These are phyloP conservation scores for Agrochola litura DNA, from an alignment of 2,888 invertebrate genomes.

Conservation along the genomic window DNA sequence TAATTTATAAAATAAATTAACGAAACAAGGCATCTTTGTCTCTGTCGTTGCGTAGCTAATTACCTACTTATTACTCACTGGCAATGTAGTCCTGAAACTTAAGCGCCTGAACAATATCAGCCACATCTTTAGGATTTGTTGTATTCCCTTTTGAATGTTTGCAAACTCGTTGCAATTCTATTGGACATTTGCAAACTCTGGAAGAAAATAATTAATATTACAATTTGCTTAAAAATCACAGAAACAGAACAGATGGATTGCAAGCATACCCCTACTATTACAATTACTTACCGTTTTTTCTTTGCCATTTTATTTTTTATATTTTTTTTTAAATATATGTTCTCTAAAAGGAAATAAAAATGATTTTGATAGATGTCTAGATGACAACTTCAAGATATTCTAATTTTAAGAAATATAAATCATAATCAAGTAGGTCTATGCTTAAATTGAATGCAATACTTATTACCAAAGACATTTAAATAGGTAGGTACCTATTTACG, in stretches of 20 bases:
- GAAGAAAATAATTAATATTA: conserved; percentile 32
- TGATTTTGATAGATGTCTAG: conserved; percentile 59
- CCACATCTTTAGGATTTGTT: conserved; percentile 78
- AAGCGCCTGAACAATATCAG: conserved; percentile 82
- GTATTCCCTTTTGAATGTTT: conserved; percentile 66
- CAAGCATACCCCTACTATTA: conserved; percentile 2
- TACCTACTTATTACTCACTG: conserved; percentile 38
- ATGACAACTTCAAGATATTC: conserved; percentile 40
- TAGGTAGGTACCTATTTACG: not conserved
- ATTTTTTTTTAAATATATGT: conserved; percentile 44
- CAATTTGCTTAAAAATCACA: not conserved
- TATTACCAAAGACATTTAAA: not conserved
- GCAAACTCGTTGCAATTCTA: conserved; percentile 70
- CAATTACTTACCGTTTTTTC: conserved; percentile 73
- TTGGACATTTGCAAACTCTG: conserved; percentile 72
- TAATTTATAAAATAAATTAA: not conserved
- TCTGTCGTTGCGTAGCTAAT: not conserved
- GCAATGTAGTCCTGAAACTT: conserved; percentile 69
- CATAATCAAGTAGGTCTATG: conserved; percentile 32
- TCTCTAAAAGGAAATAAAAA: conserved; percentile 37
- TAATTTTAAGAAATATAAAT: conserved; percentile 52
- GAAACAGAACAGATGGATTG: not conserved
- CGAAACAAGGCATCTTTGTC: not conserved
- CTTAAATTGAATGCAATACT: not conserved
- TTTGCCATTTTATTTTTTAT: conserved; percentile 71